phyloP scores from a whole-genome alignment of 2,113 vertebrate genomes.

The Myiozetetes cayanensis region DNA sequence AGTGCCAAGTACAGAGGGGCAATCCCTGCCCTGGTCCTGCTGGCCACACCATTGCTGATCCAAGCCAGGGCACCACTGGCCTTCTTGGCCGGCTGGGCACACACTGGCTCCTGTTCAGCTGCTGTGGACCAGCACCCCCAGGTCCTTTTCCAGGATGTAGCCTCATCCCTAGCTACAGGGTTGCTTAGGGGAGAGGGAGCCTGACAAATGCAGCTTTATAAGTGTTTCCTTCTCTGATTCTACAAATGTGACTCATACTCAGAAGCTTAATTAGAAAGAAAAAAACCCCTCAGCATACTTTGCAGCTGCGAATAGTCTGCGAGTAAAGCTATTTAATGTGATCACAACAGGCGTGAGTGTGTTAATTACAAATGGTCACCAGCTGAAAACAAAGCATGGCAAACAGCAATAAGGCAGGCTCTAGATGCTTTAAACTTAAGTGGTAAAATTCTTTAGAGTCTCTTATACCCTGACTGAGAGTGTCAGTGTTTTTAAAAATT shows the following conservation, averaged over 20 bases:
- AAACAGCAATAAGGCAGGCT: background rate
- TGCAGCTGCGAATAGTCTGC: background rate
- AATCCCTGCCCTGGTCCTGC: background rate
- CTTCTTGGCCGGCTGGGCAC: background rate
- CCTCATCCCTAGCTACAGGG: background rate
- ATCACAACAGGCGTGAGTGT: background rate
- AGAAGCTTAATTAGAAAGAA: background rate
- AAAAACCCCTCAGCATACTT: background rate
- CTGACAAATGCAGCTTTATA: background rate
- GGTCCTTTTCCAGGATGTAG: background rate
- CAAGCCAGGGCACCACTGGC: background rate
- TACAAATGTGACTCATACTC: background rate
- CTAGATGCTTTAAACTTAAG: background rate
- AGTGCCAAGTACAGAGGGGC: background rate
- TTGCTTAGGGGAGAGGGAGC: background rate
- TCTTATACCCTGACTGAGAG: background rate
- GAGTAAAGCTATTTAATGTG: background rate
- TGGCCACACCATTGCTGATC: background rate
- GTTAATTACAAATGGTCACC: background rate
- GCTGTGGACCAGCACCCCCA: rapidly evolving
- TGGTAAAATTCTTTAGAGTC: background rate
- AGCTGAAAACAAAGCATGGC: background rate
- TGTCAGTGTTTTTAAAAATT: background rate
- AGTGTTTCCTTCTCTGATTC: background rate
- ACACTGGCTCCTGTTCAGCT: background rate